These are phyloP conservation scores for Steinernema feltiae DNA, from an alignment of 1,140 invertebrate genomes.

Conservation along the genomic window DNA sequence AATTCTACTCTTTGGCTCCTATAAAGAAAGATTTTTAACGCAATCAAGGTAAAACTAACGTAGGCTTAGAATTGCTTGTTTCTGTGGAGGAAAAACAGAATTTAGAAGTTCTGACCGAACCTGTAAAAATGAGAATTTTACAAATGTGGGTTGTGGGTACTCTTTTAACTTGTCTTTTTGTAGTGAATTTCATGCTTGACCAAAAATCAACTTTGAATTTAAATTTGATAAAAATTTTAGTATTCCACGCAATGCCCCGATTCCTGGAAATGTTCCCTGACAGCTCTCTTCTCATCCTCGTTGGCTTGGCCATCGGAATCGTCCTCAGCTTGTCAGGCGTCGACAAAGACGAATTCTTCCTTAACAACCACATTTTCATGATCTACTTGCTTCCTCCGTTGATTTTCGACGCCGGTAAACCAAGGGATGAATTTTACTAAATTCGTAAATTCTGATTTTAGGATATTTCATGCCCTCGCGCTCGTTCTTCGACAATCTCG, in stretches of 20 bases:
- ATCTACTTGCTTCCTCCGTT: constrained; percentile 60
- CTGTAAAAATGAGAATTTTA: not conserved
- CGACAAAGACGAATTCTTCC: constrained; percentile 39
- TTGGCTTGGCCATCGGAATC: constrained; percentile 38
- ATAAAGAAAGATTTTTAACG: no score
- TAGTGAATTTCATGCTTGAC: not conserved
- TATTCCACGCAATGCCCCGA: constrained; percentile 33
- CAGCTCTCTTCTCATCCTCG: constrained; percentile 37
- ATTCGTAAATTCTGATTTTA: constrained; percentile 13
- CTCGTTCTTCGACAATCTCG: constrained; percentile 88
- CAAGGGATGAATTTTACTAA: constrained; percentile 3
- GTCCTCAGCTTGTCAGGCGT: constrained; percentile 34
- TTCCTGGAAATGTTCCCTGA: constrained; percentile 39
- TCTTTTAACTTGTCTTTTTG: no score
- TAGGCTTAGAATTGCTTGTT: constrained; percentile 8
- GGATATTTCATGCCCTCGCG: constrained; percentile 92
- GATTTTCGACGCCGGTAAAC: constrained; percentile 63
- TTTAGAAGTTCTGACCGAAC: not conserved
- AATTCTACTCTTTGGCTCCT: no score
- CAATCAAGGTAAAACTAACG: no score
- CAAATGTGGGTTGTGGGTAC: not conserved
- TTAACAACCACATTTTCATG: constrained; percentile 44
- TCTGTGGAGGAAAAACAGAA: constrained; percentile 15
- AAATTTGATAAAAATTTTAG: constrained; percentile 20
- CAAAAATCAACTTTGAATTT: not conserved